These are phyloP conservation scores for Criorhina ranunculi DNA, from an alignment of 2,888 invertebrate species.

Conservation along the genomic window DNA sequence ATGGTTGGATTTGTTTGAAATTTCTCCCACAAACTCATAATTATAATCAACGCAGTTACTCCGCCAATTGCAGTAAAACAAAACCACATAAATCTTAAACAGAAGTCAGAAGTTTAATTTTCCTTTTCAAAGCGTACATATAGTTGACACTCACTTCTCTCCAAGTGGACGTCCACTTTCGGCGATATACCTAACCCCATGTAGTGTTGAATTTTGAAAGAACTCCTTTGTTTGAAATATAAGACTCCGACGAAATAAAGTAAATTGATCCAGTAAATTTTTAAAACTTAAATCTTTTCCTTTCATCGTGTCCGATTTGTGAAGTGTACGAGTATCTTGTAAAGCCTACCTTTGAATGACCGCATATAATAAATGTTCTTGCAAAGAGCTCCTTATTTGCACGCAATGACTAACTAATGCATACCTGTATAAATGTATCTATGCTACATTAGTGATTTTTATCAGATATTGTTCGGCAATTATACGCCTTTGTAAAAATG, in stretches of 20 bases:
- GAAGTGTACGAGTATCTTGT: neutral
- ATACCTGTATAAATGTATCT: neutral
- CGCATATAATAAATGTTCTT: neutral
- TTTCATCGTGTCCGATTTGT: neutral
- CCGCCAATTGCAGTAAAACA: slow-evolving; percentile 89
- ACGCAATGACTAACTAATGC: neutral
- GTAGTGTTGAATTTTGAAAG: slow-evolving; percentile 91
- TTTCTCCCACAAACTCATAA: slow-evolving; percentile 91
- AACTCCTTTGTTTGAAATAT: slow-evolving; percentile 90
- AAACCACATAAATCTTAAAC: slow-evolving; percentile 91
- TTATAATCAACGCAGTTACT: slow-evolving; percentile 90
- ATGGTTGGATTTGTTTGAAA: slow-evolving; percentile 94
- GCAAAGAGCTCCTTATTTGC: neutral
- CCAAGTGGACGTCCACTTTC: slow-evolving; percentile 90
- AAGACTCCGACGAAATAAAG: slow-evolving; percentile 87
- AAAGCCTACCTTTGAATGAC: neutral
- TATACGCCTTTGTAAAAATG: slow-evolving; percentile 10
- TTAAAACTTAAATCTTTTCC: slow-evolving; percentile 5
- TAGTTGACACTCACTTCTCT: slow-evolving; percentile 88
- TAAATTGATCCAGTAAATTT: slow-evolving; percentile 77
- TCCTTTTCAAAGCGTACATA: neutral
- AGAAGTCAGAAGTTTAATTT: neutral
- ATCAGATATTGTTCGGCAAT: slow-evolving; percentile 34
- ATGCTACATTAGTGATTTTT: neutral
- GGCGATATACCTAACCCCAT: slow-evolving; percentile 92